phyloP scores from a whole-genome alignment of 2,888 invertebrate genomes.

The Mesoligia furuncula region DNA sequence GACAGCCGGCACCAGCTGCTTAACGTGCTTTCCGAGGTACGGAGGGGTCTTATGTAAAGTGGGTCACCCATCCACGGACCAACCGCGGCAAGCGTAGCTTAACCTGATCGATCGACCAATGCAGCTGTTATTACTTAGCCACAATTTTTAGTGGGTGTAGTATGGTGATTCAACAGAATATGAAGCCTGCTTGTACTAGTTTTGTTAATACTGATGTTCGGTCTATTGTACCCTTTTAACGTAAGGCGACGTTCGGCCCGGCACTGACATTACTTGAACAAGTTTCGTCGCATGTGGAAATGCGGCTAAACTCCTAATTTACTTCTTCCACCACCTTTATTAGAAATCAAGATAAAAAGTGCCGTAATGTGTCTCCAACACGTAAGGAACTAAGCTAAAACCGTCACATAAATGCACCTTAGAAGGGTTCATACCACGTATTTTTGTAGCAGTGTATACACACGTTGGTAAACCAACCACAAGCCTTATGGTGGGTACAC shows the following conservation, averaged over 20 bases:
- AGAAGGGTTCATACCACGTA: neutral
- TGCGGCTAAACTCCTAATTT: neutral
- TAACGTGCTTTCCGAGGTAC: no score
- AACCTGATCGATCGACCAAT: no score
- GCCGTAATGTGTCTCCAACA: neutral
- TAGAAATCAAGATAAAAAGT: conserved; percentile 14
- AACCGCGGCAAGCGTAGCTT: no score
- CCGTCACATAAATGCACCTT: neutral
- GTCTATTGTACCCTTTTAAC: neutral
- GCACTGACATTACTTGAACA: neutral
- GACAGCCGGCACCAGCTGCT: no score
- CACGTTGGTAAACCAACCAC: neutral
- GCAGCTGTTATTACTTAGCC: no score
- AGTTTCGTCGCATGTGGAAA: conserved; percentile 19
- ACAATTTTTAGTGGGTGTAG: neutral
- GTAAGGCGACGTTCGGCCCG: neutral
- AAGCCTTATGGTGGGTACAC: neutral
- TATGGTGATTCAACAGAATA: neutral
- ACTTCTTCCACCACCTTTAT: conserved; percentile 4
- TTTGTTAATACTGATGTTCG: no score
- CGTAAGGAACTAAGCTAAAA: conserved; percentile 12
- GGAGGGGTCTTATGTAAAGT: no score
- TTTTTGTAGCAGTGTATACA: neutral
- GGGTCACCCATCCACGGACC: no score
- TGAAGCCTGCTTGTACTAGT: neutral